Conservation (phyloP, 2,113 vertebrate species). For the Alethe castanea region DNA sequence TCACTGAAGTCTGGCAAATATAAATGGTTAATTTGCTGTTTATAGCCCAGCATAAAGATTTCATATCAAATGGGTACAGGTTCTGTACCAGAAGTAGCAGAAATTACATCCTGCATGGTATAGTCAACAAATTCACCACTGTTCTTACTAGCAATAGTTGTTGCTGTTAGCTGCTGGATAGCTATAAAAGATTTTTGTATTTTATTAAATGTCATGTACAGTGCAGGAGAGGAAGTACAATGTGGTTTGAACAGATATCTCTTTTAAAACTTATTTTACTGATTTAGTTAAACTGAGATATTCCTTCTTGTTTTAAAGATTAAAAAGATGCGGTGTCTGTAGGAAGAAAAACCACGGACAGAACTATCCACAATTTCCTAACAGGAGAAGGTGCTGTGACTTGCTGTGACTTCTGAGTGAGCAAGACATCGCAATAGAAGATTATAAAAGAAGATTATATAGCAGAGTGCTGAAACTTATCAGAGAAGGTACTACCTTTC, state of each 20-base stretch:
- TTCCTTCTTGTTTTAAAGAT: neutral
- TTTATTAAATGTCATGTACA: neutral
- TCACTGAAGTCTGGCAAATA: neutral
- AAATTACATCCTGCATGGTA: neutral
- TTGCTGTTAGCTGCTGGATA: neutral
- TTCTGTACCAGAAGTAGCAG: neutral
- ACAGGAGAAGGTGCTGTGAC: neutral
- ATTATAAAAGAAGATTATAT: slow-evolving; percentile 44
- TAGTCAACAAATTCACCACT: neutral
- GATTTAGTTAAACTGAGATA: neutral
- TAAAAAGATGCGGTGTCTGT: neutral
- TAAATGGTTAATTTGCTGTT: neutral
- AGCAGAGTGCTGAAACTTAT: slow-evolving; percentile 36
- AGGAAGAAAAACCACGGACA: slow-evolving; percentile 18
- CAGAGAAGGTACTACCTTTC: neutral
- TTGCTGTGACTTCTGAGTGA: slow-evolving; percentile 32
- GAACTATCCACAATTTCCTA: slow-evolving; percentile 22
- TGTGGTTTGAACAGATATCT: neutral
- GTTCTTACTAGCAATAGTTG: neutral
- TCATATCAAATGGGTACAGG: neutral
- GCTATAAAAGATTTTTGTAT: neutral
- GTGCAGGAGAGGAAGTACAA: neutral
- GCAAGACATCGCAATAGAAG: slow-evolving; percentile 10
- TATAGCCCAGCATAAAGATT: neutral
- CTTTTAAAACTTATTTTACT: neutral